Evolutionary conservation across 2,113 vertebrate species (phyloP), one percentile per base, ranked within the genome.

Genomic region (Bostrychus sinensis): DNA sequence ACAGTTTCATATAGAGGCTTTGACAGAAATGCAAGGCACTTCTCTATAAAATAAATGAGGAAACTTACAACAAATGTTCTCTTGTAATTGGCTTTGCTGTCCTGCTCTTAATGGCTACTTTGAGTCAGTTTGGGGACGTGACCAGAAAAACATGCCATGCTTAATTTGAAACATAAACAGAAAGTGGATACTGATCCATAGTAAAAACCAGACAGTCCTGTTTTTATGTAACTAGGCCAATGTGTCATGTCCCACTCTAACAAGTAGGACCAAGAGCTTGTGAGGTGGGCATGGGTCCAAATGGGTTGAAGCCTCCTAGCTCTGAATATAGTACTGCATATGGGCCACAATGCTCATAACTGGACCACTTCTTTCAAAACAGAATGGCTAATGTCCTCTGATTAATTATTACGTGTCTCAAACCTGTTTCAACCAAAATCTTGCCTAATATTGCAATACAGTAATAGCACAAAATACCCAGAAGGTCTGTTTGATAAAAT

Each of bases 401-500:
- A 5, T 28, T 45, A 46, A 16, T 30, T 28, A 54, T 3, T 12
- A 45, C 34, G n/a, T n/a, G n/a, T 26, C 17, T 37, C 51, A 51
- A 56, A n/a, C 39, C 14, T 17, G 45, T 16, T 28, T 62, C 14
- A 32, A 12, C 7, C 14, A 25, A 26, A 37, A 55, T 3, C 4
- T 37, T 16, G 16, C 42, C 53, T 41, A 36, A 54, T 65, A 57
- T 51, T 78, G 26, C 28, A 51, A 50, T n/a, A 62, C 53, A 80
- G 66, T 73, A 62, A 63, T 36, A 56, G 72, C 66, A 79, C 56
- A 79, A 65, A 60, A 66, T 19, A 56, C 36, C 50, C 42, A 51
- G 42, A 68, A 36, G 57, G 68, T 53, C 23, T 45, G 39, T 75
- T 10, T 71, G 56, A 67, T 69, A 75, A 81, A 81, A 82, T 74